Evolutionary conservation across 2,113 vertebrate species (phyloP).

Genomic region (Clinocottus analis): DNA sequence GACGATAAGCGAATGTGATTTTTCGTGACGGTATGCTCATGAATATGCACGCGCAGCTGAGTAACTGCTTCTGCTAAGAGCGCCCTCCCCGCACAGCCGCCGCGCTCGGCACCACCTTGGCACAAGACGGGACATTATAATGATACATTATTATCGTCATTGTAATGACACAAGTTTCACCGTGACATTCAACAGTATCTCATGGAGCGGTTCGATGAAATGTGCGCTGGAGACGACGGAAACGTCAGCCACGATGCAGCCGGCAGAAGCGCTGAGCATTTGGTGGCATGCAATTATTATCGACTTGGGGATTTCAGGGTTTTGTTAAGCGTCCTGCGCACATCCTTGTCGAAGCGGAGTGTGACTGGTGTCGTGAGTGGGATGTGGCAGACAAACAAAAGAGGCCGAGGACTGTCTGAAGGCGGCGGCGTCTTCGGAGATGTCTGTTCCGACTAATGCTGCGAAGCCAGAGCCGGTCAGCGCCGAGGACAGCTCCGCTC

Average conservation of each 20-base stretch:
- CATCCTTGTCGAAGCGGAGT: constrained; percentile 58
- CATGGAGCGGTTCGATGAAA: constrained; percentile 27
- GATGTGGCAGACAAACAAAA: constrained; percentile 70
- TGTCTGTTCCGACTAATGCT: constrained; percentile 66
- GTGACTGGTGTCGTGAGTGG: constrained; percentile 55
- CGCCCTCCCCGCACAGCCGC: not conserved
- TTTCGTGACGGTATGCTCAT: constrained; percentile 4
- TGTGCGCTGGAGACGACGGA: not conserved
- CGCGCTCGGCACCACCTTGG: constrained; percentile 7
- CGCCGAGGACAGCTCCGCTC: constrained; percentile 39
- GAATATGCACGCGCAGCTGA: constrained; percentile 16
- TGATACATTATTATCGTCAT: constrained; percentile 41
- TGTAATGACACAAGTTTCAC: constrained; percentile 38
- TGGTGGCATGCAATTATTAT: constrained; percentile 57
- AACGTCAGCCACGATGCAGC: constrained; percentile 35
- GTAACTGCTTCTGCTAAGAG: not conserved
- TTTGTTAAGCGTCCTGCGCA: constrained; percentile 47
- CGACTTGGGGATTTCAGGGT: constrained; percentile 47
- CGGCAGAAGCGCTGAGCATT: constrained; percentile 17
- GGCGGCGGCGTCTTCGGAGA: constrained; percentile 41
- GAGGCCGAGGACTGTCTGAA: constrained; percentile 55
- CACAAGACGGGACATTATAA: constrained; percentile 33
- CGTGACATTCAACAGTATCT: constrained; percentile 42
- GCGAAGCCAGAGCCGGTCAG: constrained; percentile 35
- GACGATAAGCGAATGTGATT: constrained; percentile 13